phyloP scores from a whole-genome alignment of 1,140 invertebrate genomes.

The Apis cerana region DNA sequence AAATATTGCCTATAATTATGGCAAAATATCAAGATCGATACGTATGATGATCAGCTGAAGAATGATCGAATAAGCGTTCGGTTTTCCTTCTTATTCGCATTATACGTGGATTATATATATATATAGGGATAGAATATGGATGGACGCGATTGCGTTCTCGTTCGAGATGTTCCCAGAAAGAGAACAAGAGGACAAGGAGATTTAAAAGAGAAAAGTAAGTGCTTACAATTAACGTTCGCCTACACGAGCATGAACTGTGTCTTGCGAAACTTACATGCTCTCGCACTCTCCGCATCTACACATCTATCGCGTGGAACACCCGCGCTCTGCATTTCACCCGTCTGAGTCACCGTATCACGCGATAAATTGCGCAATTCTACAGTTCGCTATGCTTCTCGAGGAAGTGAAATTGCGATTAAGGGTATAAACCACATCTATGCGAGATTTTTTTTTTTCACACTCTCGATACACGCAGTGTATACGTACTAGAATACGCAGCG shows the following conservation, averaged over 20 bases:
- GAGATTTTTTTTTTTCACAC: not conserved
- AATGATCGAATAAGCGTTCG: too few relatives aligned
- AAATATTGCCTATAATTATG: too few relatives aligned
- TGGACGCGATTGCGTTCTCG: too few relatives aligned
- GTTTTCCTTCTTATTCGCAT: too few relatives aligned
- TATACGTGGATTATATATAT: too few relatives aligned
- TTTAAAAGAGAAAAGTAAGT: not conserved
- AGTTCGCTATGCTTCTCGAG: constrained; percentile 1
- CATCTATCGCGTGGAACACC: constrained; percentile 53
- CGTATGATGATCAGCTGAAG: too few relatives aligned
- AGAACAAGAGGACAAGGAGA: too few relatives aligned
- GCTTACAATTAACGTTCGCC: not conserved
- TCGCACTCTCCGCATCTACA: too few relatives aligned
- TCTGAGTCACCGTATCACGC: constrained; percentile 61
- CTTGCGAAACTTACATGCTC: constrained; percentile 51
- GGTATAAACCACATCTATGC: not conserved
- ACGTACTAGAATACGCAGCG: not conserved
- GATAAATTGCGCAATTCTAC: constrained; percentile 54
- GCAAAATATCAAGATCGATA: too few relatives aligned
- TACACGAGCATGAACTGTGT: not conserved
- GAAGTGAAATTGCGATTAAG: not conserved
- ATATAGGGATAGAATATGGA: too few relatives aligned
- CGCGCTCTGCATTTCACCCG: constrained; percentile 66
- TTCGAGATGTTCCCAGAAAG: too few relatives aligned
- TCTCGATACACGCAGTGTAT: not conserved